Base-by-base conservation (phyloP, 2,888 invertebrate genomes). In the Xanthia togata region DNA sequence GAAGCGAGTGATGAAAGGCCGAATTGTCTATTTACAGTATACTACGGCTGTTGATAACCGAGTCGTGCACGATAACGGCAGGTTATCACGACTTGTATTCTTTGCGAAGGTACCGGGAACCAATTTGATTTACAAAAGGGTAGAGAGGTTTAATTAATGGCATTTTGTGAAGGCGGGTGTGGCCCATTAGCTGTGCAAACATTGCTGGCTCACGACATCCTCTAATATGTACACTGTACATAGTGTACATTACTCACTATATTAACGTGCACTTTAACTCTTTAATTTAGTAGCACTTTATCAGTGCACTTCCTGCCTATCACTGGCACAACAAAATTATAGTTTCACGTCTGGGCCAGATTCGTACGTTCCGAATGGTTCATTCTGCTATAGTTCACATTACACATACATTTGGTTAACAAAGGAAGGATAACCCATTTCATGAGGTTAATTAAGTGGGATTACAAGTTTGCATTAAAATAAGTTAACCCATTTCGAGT, bases 121-220 rank as follows among this genome's bases (percentile, higher is more conserved):
- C 67, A 83, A 64, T 80, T 77, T 83, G 72, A 72, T 74, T 83
- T 83, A 70, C 63, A 67, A 85, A 68, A 85, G 83, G 82, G 81
- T 70, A 73, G 79, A 87, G 88, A 89, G 91, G 89, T 84, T 92
- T 92, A 93, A 93, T 94, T 93, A 92, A 93, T 91, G 89, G 88
- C 89, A 87, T 91, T 92, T 86, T 81, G 90, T 90, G 88, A 89
- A 84, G 81, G 84, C 89, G 89, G 95, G 95, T 89, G 94, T 90
- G 94, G 92, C 90, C 95, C 95, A 96, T 96, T 96, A 95, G 92
- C 86, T 93, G 90, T 88, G 90, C 92, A 95, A 96, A 96, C 95
- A 95, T 86, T 87, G 88, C 87, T 87, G 81, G 80, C 89, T 91
- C 90, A 91, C 91, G 92, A 85, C 90, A 91, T 86, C 87, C 76